A percentile compares a stretch with the other conserved stretches of the same genome.
Conservation (phyloP, 2,888 invertebrate species). For the Ptychoptera albimana region DNA sequence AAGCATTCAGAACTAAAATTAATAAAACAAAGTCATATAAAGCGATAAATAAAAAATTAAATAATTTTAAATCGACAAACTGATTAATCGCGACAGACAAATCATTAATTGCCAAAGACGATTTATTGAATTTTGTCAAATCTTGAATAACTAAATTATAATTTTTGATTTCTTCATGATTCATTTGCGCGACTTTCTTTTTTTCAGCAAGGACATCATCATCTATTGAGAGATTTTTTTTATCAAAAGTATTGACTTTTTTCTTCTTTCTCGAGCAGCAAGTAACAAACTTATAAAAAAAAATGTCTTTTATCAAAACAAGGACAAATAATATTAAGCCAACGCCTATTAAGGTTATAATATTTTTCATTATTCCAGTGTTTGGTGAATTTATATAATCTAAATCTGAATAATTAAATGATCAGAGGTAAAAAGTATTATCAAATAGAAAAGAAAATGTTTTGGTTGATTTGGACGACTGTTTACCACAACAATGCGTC, state of each 20-base stretch:
- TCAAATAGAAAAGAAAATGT: too few species aligned
- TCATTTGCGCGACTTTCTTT: constrained; percentile 30
- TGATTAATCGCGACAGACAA: constrained; percentile 32
- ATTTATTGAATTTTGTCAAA: constrained; percentile 53
- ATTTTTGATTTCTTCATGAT: constrained; percentile 24
- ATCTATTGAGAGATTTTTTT: background rate
- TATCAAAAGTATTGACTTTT: too few species aligned
- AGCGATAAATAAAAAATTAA: background rate
- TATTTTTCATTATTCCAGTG: constrained; percentile 51
- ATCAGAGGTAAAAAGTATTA: too few species aligned
- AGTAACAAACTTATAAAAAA: constrained; percentile 22
- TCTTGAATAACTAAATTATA: constrained; percentile 39
- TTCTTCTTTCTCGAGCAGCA: constrained; percentile 2
- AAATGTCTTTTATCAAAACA: constrained; percentile 45
- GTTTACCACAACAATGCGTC: too few species aligned
- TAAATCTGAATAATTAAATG: background rate
- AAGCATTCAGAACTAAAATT: constrained; percentile 53
- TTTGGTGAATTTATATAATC: constrained; percentile 38
- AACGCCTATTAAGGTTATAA: constrained; percentile 38
- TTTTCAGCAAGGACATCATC: constrained; percentile 40
- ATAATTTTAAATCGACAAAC: background rate
- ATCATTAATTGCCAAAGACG: constrained; percentile 54
- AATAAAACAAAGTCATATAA: background rate
- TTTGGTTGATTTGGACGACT: too few species aligned
- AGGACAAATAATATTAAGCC: constrained; percentile 39